Evolutionary conservation across 2,113 vertebrate species (phyloP), one percentile per base, ranked within the genome.

Genomic region (Apus apus): DNA sequence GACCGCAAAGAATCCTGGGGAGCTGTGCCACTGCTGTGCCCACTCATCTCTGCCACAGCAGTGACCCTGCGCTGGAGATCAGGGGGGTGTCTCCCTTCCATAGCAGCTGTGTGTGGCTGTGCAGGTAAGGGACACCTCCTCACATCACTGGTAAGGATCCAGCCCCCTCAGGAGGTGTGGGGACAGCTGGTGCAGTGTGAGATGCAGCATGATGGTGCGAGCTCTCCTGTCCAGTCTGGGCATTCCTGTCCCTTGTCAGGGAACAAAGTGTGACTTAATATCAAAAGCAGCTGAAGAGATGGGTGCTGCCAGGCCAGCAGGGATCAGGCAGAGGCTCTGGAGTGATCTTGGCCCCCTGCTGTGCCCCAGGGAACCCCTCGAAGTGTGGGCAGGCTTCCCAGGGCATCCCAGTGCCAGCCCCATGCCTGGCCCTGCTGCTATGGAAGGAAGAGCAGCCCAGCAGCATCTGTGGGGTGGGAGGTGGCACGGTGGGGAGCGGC

Each of bases 351-450:
- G 53, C 53, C 38, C 29, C 6, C 22, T 6, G 56, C 26, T 0
- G 0, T 27, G 36, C 26, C 58, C 12, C 20, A 8, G 45, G 29
- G 53, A 40, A 17, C 34, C 25, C 38, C 40, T 19, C 1, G 1
- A 16, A 18, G 40, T 1, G 1, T 8, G 61, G 27, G 46, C 65
- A 57, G 65, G n/a, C 15, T 43, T 51, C 43, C 61, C 57, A 30
- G 75, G 30, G 72, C 79, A 50, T 40, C 57, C 67, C 48, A 3
- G 36, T 13, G 65, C 73, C 64, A 58, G 57, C 36, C 53, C 57
- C 2, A 2, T 16, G 6, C 29, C 22, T 34, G 34, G 34, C n/a
- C n/a, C n/a, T 2, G 4, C 56, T 51, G 67, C 73, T 0, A 0
- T 1, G 61, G 66, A 46, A 65, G 38, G 78, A 66, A 64, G 19